phyloP scores from a whole-genome alignment of 1,140 invertebrate species.

The Pristionchus pacificus region DNA sequence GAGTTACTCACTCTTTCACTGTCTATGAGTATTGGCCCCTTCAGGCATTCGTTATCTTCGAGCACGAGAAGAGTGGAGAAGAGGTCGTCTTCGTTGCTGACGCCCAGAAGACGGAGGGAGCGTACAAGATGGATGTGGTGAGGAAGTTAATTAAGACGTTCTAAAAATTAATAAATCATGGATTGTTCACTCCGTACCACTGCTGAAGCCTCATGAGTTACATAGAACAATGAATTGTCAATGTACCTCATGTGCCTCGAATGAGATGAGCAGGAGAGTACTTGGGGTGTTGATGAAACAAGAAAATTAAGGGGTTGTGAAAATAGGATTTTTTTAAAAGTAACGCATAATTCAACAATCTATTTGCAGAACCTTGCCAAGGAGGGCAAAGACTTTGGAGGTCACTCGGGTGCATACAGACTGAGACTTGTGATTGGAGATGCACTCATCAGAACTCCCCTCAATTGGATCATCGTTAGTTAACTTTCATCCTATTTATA shows the following conservation, averaged over 20 bases:
- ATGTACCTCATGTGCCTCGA: too few relatives aligned
- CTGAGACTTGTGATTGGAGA: constrained; percentile 84
- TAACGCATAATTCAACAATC: too few relatives aligned
- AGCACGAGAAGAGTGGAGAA: constrained; percentile 3
- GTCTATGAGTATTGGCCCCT: background rate
- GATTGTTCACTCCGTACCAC: too few relatives aligned
- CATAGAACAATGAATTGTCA: too few relatives aligned
- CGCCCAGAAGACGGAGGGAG: constrained; percentile 4
- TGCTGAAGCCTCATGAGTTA: too few relatives aligned
- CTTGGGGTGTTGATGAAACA: too few relatives aligned
- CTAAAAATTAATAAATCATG: too few relatives aligned
- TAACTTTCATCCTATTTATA: background rate
- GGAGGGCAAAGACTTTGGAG: constrained; percentile 75
- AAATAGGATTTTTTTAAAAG: too few relatives aligned
- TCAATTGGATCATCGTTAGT: constrained; percentile 74
- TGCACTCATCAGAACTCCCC: constrained; percentile 79
- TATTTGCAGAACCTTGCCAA: constrained; percentile 72
- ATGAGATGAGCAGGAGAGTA: too few relatives aligned
- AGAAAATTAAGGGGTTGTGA: too few relatives aligned
- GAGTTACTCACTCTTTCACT: background rate
- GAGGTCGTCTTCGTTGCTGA: constrained; percentile 28
- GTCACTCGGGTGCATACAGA: constrained; percentile 74
- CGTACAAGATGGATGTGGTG: constrained; percentile 27
- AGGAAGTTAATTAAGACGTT: too few relatives aligned
- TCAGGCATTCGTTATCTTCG: constrained; percentile 33